Conservation (phyloP, 2,113 vertebrate species). For the Hemiprocne comata region DNA sequence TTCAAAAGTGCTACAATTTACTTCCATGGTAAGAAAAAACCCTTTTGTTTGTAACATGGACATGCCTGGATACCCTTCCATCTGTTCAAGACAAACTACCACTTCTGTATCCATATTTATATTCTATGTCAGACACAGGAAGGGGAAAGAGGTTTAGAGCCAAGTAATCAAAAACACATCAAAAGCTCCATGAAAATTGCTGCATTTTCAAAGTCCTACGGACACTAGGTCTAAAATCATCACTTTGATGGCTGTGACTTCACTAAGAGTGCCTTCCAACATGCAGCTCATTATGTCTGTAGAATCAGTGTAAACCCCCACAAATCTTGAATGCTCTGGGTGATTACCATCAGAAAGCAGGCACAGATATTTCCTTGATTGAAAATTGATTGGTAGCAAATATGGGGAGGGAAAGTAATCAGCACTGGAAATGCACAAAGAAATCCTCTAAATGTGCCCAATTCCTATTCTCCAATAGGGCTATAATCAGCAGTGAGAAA, state of each 20-base stretch:
- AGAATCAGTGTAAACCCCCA: not conserved
- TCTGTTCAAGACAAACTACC: not conserved
- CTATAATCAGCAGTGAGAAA: not conserved
- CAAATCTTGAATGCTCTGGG: not conserved
- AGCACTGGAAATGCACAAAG: not conserved
- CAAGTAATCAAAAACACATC: not conserved
- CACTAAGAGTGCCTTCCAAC: not conserved
- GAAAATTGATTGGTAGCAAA: not conserved
- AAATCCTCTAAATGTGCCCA: not conserved
- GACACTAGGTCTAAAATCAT: not conserved
- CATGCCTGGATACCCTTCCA: not conserved
- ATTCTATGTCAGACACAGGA: not conserved
- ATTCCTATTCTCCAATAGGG: not conserved
- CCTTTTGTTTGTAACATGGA: not conserved
- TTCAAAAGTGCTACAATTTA: not conserved
- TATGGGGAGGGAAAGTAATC: not conserved
- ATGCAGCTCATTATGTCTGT: not conserved
- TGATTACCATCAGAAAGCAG: not conserved
- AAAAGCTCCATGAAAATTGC: not conserved
- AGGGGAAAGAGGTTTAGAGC: not conserved
- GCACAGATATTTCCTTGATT: not conserved
- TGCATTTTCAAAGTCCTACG: not conserved
- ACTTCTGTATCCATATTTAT: not conserved
- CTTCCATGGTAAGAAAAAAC: not conserved
- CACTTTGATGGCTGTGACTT: not conserved